Conservation (phyloP, 2,888 invertebrate genomes). For the Mamestra brassicae region DNA sequence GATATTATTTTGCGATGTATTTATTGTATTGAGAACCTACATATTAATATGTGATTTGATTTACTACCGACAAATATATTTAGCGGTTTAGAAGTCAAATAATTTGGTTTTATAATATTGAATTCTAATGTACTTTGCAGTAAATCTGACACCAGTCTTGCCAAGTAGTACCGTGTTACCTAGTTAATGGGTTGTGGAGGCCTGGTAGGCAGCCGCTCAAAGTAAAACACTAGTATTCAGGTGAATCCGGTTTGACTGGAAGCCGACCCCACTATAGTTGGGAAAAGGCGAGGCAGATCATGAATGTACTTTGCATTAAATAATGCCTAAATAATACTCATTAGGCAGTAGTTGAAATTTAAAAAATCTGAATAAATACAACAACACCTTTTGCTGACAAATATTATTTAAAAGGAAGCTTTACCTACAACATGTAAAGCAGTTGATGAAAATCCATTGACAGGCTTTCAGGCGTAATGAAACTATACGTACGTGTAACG, state of each 20-base stretch:
- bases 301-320: no score
- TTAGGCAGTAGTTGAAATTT: no score
- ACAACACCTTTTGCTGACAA: not conserved
- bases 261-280: no score
- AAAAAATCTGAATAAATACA: not conserved
- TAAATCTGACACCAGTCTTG: no score
- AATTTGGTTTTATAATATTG: not conserved
- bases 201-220: no score
- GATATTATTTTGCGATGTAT: not conserved
- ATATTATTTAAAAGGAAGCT: not conserved
- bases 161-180: no score
- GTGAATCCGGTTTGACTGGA: no score
- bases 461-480: constrained; percentile 20
- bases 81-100: not conserved
- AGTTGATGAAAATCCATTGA: constrained; percentile 1
- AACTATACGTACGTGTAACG: constrained; percentile 12
- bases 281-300: no score
- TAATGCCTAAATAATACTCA: no score
- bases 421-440: not conserved
- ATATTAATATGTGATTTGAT: not conserved
- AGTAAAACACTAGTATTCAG: no score
- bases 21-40: not conserved
- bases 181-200: no score
- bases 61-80: not conserved
- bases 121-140: no score